A percentile compares a stretch with the other conserved stretches of the same genome.
Evolutionary conservation across 2,888 invertebrate species (phyloP).

Genomic region (Byasa hedistus): DNA sequence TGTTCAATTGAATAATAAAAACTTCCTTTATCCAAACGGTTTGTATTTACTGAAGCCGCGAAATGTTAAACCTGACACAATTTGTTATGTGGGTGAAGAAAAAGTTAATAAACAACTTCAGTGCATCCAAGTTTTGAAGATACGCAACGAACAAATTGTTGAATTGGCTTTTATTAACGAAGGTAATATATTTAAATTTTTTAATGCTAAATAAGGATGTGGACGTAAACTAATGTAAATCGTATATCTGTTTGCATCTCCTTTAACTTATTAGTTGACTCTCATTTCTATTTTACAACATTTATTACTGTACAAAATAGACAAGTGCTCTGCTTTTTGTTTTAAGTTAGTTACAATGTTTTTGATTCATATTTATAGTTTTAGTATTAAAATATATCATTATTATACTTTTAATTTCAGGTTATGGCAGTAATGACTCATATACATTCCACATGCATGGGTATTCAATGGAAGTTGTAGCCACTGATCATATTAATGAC

Average conservation of each 20-base stretch:
- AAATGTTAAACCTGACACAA: slow-evolving; percentile 55
- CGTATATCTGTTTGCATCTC: no score
- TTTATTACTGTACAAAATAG: no score
- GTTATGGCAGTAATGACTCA: slow-evolving; percentile 71
- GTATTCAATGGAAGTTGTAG: slow-evolving; percentile 71
- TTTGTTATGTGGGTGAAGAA: slow-evolving; percentile 66
- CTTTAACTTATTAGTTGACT: no score
- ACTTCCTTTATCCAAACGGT: slow-evolving; percentile 78
- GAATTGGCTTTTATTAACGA: slow-evolving; percentile 82
- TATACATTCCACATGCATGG: slow-evolving; percentile 84
- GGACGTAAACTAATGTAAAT: no score
- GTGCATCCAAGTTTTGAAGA: slow-evolving; percentile 78
- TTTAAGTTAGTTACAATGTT: no score
- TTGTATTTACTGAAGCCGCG: slow-evolving; percentile 78
- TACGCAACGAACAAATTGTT: slow-evolving; percentile 68
- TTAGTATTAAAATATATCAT: neutral
- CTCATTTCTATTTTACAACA: no score
- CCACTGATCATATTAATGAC: slow-evolving; percentile 58
- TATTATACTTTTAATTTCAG: slow-evolving; percentile 48
- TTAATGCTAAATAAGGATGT: neutral
- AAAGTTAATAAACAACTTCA: slow-evolving; percentile 58
- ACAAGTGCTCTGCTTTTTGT: no score
- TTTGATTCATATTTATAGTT: no score
- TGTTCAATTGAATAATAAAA: slow-evolving; percentile 81
- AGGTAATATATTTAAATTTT: slow-evolving; percentile 56